Conservation (phyloP, 2,888 invertebrate species). For the Eudemis profundana region DNA sequence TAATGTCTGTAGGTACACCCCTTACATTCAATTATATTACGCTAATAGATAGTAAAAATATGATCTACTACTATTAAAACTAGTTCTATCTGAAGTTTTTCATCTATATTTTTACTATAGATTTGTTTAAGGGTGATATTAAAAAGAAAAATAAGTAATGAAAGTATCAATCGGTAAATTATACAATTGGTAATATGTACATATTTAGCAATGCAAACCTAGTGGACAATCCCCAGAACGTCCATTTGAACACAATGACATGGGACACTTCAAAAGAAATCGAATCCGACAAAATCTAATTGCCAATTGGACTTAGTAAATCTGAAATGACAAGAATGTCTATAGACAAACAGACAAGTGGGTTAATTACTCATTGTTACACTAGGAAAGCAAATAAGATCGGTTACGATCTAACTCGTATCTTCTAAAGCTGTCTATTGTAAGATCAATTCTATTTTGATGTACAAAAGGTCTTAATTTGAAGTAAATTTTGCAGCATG, state of each 20-base stretch:
- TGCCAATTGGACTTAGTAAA: constrained; percentile 31
- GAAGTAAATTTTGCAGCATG: neutral
- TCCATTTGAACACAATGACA: neutral
- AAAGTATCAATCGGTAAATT: too few relatives aligned
- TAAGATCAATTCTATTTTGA: neutral
- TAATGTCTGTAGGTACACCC: too few relatives aligned
- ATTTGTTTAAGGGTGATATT: too few relatives aligned
- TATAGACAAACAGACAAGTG: constrained; percentile 21
- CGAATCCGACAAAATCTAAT: constrained; percentile 25
- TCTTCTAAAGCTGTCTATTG: neutral
- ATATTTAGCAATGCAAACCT: too few relatives aligned
- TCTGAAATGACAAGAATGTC: constrained; percentile 29
- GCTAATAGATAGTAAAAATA: too few relatives aligned
- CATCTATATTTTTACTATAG: too few relatives aligned
- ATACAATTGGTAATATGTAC: too few relatives aligned
- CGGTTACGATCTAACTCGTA: neutral
- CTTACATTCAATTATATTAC: too few relatives aligned
- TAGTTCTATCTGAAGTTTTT: too few relatives aligned
- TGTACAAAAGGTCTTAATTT: neutral
- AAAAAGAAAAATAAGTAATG: too few relatives aligned
- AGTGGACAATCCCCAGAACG: neutral
- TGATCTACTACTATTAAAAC: too few relatives aligned
- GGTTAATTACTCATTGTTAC: constrained; percentile 33
- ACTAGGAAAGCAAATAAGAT: constrained; percentile 19
- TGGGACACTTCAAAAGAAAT: constrained; percentile 23